Evolutionary conservation across 2,113 vertebrate species (phyloP).

Genomic region (Serilophus lunatus): DNA sequence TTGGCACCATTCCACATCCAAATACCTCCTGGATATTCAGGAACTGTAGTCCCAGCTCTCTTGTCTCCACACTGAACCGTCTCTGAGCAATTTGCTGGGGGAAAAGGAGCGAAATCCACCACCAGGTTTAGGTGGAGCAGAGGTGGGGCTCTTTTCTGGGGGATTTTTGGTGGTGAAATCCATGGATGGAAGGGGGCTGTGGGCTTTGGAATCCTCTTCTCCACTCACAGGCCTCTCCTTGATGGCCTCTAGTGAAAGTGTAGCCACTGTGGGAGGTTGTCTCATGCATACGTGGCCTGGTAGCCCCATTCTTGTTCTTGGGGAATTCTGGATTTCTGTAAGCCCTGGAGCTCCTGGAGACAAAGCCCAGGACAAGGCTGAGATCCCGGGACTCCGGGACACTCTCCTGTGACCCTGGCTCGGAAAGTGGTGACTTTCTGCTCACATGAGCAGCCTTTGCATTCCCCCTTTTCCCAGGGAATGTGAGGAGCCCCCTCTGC

Average conservation of each 20-base stretch:
- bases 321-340: not conserved
- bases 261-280: not conserved
- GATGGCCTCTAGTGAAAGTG: not conserved
- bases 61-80: not conserved
- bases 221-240: not conserved
- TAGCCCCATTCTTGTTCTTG: not conserved
- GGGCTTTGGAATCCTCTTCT: not conserved
- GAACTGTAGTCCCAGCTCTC: not conserved
- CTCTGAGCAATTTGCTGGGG: not conserved
- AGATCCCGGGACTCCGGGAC: not conserved
- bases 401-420: fast-evolving
- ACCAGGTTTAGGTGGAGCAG: not conserved
- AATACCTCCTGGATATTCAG: not conserved
- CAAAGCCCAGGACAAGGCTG: not conserved
- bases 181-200: not conserved
- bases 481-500: not conserved
- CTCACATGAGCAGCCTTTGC: fast-evolving
- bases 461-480: not conserved
- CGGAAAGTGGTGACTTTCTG: not conserved
- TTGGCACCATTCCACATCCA: not conserved
- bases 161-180: not conserved
- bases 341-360: not conserved
- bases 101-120: not conserved
- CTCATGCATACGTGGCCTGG: not conserved
- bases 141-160: not conserved